A percentile compares a stretch with the other conserved stretches of the same genome.
Evolutionary conservation across 2,888 invertebrate genomes (phyloP).

Genomic region (Papilio gigon): DNA sequence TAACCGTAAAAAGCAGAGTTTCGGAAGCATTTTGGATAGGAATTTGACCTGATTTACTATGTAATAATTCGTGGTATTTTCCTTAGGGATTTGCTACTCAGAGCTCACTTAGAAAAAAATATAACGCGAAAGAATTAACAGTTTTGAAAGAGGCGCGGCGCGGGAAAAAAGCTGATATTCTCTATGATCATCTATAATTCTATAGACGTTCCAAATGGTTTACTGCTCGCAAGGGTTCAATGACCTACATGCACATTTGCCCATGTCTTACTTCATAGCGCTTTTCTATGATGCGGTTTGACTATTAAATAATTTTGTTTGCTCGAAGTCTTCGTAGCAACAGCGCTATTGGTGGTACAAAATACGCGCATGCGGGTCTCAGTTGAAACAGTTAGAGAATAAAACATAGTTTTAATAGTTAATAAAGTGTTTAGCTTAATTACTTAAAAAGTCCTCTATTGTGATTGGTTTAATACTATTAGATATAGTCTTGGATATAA

Average conservation of each 20-base stretch:
- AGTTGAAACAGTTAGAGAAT: not conserved
- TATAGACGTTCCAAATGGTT: not conserved
- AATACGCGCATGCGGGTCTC: conserved; percentile 26
- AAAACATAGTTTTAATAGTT: not conserved
- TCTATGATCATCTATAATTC: not conserved
- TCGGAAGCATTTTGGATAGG: too few species aligned
- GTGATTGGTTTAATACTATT: not conserved
- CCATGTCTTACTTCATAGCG: not conserved
- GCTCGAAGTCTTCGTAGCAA: conserved; percentile 27
- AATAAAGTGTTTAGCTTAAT: not conserved
- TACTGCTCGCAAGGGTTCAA: not conserved
- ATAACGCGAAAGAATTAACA: too few species aligned
- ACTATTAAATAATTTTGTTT: conserved; percentile 15
- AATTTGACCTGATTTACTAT: too few species aligned
- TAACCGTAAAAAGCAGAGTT: too few species aligned
- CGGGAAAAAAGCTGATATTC: not conserved
- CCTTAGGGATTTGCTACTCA: too few species aligned
- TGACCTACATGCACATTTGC: not conserved
- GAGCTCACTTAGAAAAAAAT: too few species aligned
- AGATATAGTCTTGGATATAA: not conserved
- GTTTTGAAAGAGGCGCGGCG: too few species aligned
- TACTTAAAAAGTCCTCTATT: too few species aligned
- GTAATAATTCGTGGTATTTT: too few species aligned
- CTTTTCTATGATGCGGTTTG: not conserved
- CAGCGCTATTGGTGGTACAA: conserved; percentile 6